Evolutionary conservation across 1,140 invertebrate species (phyloP).

Genomic region (Atta colombica): DNA sequence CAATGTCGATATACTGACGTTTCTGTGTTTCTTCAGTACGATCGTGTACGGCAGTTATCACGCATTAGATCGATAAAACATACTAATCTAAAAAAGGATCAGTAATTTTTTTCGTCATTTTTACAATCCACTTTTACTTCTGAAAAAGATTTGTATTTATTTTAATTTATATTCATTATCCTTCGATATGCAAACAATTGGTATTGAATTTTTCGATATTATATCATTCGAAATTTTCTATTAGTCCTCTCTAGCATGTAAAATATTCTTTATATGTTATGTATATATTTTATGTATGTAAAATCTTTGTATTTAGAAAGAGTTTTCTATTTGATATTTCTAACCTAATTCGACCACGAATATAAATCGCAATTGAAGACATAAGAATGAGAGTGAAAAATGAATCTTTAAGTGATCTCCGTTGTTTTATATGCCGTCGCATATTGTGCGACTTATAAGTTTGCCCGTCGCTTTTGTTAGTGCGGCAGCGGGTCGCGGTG

Average conservation of each 20-base stretch:
- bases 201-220: too few relatives aligned
- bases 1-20: constrained; percentile 13
- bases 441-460: constrained; percentile 38
- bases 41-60: constrained; percentile 29
- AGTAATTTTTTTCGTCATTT: not conserved
- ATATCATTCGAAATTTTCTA: too few relatives aligned
- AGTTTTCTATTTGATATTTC: not conserved
- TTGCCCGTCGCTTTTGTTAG: constrained; percentile 71
- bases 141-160: constrained; percentile 1
- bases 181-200: too few relatives aligned
- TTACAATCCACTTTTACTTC: not conserved
- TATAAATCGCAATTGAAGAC: not conserved
- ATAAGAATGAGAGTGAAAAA: constrained; percentile 16
- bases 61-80: constrained; percentile 4
- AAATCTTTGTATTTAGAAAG: not conserved
- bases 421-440: not conserved
- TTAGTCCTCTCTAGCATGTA: not conserved
- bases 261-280: not conserved
- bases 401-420: not conserved
- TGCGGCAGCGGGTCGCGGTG: constrained; percentile 86
- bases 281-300: too few relatives aligned
- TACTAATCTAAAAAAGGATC: not conserved
- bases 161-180: not conserved
- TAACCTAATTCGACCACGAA: not conserved
- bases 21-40: constrained; percentile 15